Conservation (phyloP, 2,888 invertebrate genomes). For the Chydorus sphaericus region DNA sequence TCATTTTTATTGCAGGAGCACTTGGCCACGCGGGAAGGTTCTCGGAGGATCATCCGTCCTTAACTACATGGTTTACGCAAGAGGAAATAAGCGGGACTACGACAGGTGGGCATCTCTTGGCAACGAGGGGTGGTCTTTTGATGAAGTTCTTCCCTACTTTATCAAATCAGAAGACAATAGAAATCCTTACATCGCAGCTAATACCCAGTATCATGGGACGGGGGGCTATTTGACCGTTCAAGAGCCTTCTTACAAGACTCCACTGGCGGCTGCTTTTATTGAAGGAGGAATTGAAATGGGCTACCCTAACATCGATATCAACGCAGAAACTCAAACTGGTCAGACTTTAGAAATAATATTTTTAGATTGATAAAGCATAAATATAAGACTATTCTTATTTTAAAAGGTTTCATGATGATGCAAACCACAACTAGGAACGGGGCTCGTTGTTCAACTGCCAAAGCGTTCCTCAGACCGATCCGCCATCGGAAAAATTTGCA, state of each 20-base stretch:
- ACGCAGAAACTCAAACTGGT: constrained; percentile 16
- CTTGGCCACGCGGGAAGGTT: constrained; percentile 47
- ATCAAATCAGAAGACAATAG: constrained; percentile 73
- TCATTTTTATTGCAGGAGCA: constrained; percentile 16
- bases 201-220: constrained; percentile 55
- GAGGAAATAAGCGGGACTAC: constrained; percentile 75
- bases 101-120: constrained; percentile 72
- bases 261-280: constrained; percentile 14
- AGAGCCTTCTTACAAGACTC: constrained; percentile 59
- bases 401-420: constrained; percentile 62
- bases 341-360: constrained; percentile 3
- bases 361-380: no score
- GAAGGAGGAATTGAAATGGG: constrained; percentile 25
- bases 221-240: constrained; percentile 64
- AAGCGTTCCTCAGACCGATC: constrained; percentile 68
- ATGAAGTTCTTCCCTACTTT: constrained; percentile 67
- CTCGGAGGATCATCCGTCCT: constrained; percentile 82
- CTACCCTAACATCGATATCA: constrained; percentile 17
- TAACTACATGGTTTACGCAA: constrained; percentile 84
- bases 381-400: neutral
- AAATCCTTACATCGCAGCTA: constrained; percentile 69
- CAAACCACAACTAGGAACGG: constrained; percentile 77
- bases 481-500: constrained; percentile 62
- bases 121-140: constrained; percentile 73
- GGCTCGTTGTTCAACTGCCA: constrained; percentile 65